These are phyloP conservation scores for Phyllopteryx taeniolatus DNA, from an alignment of 2,113 vertebrate genomes.

Conservation along the genomic window DNA sequence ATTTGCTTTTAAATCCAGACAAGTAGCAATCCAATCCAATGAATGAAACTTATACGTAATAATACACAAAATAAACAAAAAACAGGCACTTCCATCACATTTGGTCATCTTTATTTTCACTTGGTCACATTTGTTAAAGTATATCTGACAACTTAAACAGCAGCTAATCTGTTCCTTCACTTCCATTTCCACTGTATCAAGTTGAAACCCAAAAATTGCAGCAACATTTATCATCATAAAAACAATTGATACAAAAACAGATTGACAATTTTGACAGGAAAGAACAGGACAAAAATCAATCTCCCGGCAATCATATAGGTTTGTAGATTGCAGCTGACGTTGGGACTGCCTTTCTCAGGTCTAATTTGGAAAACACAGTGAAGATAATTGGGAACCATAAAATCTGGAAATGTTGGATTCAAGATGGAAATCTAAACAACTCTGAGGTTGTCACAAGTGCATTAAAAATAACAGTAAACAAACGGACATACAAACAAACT, in stretches of 20 bases:
- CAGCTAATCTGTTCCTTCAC: conserved; percentile 34
- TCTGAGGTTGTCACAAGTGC: conserved; percentile 45
- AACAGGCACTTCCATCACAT: conserved; percentile 22
- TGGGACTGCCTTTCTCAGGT: not conserved
- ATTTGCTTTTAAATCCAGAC: not conserved
- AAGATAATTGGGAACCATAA: conserved; percentile 1
- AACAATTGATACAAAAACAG: conserved; percentile 34
- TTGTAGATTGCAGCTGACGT: not conserved
- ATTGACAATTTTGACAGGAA: conserved; percentile 17
- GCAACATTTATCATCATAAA: conserved; percentile 50
- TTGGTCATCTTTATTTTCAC: conserved; percentile 72
- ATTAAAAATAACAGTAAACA: conserved; percentile 53
- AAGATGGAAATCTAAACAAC: conserved; percentile 36
- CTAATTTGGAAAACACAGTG: not conserved
- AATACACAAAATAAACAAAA: not conserved
- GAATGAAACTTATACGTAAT: not conserved
- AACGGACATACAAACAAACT: conserved; percentile 17
- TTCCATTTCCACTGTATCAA: conserved; percentile 35
- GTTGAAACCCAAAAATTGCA: conserved; percentile 37
- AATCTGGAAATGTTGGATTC: conserved; percentile 24
- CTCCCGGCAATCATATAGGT: conserved; percentile 18
- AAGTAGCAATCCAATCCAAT: not conserved
- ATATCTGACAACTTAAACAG: conserved; percentile 45
- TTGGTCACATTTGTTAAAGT: conserved; percentile 62
- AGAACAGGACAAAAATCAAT: conserved; percentile 14